Evolutionary conservation across 2,888 invertebrate species (phyloP), one percentile per base, ranked within the genome.

Genomic region (Selenia dentaria): DNA sequence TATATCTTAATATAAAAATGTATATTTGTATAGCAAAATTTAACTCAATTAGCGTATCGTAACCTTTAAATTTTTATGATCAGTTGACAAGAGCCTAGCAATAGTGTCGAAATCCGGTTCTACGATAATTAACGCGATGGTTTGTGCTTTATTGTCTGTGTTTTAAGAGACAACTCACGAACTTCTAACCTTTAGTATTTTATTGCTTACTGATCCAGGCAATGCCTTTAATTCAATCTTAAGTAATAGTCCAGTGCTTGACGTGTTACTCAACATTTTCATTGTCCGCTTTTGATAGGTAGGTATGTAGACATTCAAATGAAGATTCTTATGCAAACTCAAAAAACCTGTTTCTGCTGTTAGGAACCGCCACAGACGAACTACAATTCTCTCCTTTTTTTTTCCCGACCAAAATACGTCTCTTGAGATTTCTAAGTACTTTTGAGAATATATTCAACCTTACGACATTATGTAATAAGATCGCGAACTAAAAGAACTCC

Each of bases 51-150:
- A 24, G 12, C 6, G 11, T 24, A 20, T 37, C 9, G 14, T 33
- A 32, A 33, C 31, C 36, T 43, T 37, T 37, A 11, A 25, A 8
- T 6, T 32, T 14, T 31, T 36, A 44, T 38, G 27, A 33, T 18
- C 18, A 36, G 40, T 46, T 44, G 45, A 40, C 36, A 46, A 2
- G 16, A 20, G 18, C 37, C 27, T 38, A 16, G 35, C 18, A 42
- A 31, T 22, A 10, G 22, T 25, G 25, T 26, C 2, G 26, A 32
- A 38, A 27, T 34, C 34, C 33, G 34, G 38, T 39, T 39, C 34
- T 34, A 38, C 18, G 12, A 45, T 45, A 39, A 38, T 37, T 45
- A 37, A 13, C 38, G 24, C 27, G 38, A 34, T 38, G 44, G 16
- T 8, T 3, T 9, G 24, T 6, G 38, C 37, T 38, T 38, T 37